These are phyloP conservation scores for Drosophila paracracens DNA, from an alignment of 2,888 invertebrate genomes.

Conservation along the genomic window DNA sequence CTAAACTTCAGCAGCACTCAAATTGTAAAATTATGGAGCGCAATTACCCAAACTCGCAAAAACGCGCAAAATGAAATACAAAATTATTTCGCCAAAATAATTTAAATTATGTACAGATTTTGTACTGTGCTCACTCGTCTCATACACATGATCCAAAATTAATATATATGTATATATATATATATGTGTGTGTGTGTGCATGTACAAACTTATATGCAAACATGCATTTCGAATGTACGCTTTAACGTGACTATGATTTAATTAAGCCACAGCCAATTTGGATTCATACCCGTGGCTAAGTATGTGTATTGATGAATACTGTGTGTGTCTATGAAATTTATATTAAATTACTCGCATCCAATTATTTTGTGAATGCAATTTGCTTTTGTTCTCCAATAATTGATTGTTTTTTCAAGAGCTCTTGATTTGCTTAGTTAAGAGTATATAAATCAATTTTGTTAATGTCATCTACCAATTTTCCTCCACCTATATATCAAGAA, in stretches of 20 bases:
- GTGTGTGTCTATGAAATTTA: constrained; percentile 5
- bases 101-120: constrained; percentile 69
- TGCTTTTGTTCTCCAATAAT: background rate
- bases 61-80: constrained; percentile 41
- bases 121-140: constrained; percentile 17
- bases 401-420: background rate
- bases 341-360: constrained; percentile 14
- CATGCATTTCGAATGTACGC: constrained; percentile 37
- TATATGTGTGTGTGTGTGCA: background rate
- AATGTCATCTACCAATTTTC: background rate
- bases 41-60: constrained; percentile 28
- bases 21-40: constrained; percentile 28
- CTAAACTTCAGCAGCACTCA: constrained; percentile 39
- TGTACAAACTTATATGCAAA: background rate
- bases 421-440: background rate
- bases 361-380: constrained; percentile 14
- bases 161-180: background rate
- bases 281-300: constrained; percentile 9
- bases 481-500: background rate
- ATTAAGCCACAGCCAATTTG: constrained; percentile 48
- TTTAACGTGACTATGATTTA: constrained; percentile 62
- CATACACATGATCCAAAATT: background rate
- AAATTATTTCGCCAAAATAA: constrained; percentile 61
- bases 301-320: constrained; percentile 10
- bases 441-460: background rate